phyloP scores from a whole-genome alignment of 2,888 invertebrate species.

The Ceramica pisi region DNA sequence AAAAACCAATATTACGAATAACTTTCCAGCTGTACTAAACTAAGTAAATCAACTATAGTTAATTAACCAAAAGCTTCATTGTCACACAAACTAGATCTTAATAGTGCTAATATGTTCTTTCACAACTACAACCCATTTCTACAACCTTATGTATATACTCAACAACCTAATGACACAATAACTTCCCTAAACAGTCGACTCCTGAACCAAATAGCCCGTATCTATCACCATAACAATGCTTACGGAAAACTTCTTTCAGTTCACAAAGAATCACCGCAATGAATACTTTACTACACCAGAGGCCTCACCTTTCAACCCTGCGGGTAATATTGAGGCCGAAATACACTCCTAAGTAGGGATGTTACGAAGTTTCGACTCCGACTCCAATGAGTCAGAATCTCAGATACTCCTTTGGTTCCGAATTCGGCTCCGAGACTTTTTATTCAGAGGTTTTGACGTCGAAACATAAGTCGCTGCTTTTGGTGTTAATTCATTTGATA shows the following conservation, averaged over 20 bases:
- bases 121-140: neutral
- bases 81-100: neutral
- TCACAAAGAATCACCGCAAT: conserved; percentile 52
- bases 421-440: no score
- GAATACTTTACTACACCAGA: conserved; percentile 48
- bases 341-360: conserved; percentile 33
- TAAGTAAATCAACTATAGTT: neutral
- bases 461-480: no score
- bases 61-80: neutral
- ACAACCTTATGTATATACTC: neutral
- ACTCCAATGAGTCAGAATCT: no score
- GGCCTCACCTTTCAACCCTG: conserved; percentile 37
- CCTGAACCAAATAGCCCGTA: conserved; percentile 23
- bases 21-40: no score
- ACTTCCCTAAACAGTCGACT: conserved; percentile 12
- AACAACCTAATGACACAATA: neutral
- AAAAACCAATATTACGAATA: no score
- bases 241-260: conserved; percentile 33
- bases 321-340: conserved; percentile 49
- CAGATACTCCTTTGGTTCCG: no score
- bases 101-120: neutral
- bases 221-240: conserved; percentile 46
- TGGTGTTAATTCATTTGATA: no score
- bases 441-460: no score
- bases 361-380: no score